phyloP scores from a whole-genome alignment of 2,797 vertebrate genomes.

The Scleropages formosus region DNA sequence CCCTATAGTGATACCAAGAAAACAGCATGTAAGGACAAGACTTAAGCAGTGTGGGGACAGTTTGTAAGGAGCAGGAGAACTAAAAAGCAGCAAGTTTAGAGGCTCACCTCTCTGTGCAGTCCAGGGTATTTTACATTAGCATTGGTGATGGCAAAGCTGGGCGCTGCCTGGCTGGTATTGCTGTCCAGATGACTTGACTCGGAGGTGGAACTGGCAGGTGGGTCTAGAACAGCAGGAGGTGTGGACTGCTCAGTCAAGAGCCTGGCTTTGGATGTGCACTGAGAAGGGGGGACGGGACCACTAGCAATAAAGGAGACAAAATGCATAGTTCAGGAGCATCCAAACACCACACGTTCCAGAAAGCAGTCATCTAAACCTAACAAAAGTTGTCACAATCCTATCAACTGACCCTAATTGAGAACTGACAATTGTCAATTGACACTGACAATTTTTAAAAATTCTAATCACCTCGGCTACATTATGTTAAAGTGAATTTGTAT shows the following conservation, averaged over 20 bases:
- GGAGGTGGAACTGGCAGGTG: constrained; percentile 27
- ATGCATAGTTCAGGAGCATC: too few species aligned
- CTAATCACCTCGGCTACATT: too few species aligned
- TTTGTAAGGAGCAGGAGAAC: too few species aligned
- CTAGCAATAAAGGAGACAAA: constrained; percentile 40
- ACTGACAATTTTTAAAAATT: too few species aligned
- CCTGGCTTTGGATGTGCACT: constrained; percentile 44
- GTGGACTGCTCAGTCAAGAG: constrained; percentile 34
- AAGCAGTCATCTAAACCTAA: too few species aligned
- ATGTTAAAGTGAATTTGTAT: too few species aligned
- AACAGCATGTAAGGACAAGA: neutral
- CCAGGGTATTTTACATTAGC: constrained; percentile 48
- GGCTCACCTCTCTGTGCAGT: constrained; percentile 39
- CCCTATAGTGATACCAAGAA: neutral
- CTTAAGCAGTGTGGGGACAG: neutral
- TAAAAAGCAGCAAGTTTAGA: neutral
- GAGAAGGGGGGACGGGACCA: constrained; percentile 45
- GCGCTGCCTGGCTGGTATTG: constrained; percentile 30
- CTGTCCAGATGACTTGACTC: constrained; percentile 31
- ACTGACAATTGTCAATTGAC: too few species aligned
- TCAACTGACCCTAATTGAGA: too few species aligned
- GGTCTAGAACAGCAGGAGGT: constrained; percentile 14
- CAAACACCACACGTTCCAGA: too few species aligned
- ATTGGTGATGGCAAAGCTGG: constrained; percentile 41
- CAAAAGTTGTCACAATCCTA: too few species aligned